Percentiles rank a stretch among this genome's conserved stretches.
These are phyloP conservation scores for Casuarius casuarius DNA, from an alignment of 2,113 vertebrate genomes.

Conservation along the genomic window DNA sequence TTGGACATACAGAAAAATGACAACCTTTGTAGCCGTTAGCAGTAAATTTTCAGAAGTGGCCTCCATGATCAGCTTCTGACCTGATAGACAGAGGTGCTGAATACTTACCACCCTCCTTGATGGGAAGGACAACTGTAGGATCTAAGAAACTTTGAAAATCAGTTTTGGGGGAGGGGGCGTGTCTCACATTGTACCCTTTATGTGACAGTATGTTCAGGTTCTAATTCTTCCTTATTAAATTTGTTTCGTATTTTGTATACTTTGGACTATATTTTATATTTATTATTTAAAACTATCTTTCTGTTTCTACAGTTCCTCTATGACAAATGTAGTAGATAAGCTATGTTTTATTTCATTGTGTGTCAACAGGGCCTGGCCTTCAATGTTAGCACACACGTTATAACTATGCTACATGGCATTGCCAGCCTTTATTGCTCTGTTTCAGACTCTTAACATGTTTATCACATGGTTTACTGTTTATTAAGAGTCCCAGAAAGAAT, in stretches of 20 bases:
- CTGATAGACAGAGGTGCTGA: not conserved
- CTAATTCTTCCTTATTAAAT: not conserved
- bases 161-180: not conserved
- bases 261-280: not conserved
- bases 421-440: not conserved
- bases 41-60: not conserved
- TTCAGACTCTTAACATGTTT: not conserved
- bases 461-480: not conserved
- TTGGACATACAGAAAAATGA: not conserved
- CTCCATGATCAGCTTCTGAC: not conserved
- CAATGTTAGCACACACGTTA: not conserved
- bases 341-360: not conserved
- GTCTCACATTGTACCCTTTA: not conserved
- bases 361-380: not conserved
- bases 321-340: not conserved
- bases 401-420: not conserved
- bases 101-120: not conserved
- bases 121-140: not conserved
- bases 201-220: not conserved
- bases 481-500: not conserved
- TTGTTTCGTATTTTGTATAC: not conserved
- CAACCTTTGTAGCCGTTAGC: not conserved
- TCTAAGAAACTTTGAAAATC: not conserved
- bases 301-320: not conserved
- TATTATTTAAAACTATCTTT: not conserved